Conservation (phyloP, 37 sponge, comb jelly and placozoan species). For the Petrosia ficiformis region DNA sequence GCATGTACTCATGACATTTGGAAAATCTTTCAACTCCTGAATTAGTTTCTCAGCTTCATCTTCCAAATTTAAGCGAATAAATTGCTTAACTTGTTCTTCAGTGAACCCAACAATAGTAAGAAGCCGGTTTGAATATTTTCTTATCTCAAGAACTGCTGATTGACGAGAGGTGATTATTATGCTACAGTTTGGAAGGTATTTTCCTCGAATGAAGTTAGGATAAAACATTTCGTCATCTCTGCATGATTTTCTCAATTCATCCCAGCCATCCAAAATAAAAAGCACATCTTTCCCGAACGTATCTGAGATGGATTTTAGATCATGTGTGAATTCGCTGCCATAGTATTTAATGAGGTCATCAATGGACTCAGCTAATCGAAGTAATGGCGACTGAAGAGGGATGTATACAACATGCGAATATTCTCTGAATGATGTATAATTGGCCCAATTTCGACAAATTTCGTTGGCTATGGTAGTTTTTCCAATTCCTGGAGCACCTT, state of each 20-base stretch:
- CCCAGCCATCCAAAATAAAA: conserved; percentile 37
- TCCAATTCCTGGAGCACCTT: conserved; percentile 33
- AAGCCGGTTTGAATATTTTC: conserved; percentile 2
- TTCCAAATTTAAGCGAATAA: conserved; percentile 9
- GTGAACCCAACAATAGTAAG: conserved; percentile 32
- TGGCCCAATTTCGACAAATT: conserved; percentile 20
- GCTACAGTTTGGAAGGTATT: conserved; percentile 8
- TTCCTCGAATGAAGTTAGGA: not conserved
- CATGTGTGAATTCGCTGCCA: not conserved
- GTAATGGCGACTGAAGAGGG: conserved; percentile 2
- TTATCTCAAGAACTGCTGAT: not conserved
- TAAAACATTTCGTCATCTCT: conserved; percentile 2
- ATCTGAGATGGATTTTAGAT: not conserved
- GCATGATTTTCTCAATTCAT: conserved; percentile 16
- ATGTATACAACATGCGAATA: conserved; percentile 7
- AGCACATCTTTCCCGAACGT: conserved; percentile 5
- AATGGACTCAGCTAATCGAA: conserved; percentile 21
- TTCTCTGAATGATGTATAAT: not conserved
- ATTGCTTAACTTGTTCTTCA: conserved; percentile 22
- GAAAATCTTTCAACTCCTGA: conserved; percentile 11
- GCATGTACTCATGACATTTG: conserved; percentile 12
- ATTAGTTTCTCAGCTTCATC: not conserved
- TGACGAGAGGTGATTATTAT: conserved; percentile 24
- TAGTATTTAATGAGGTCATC: conserved; percentile 3
- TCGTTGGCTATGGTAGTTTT: conserved; percentile 25